Conservation (phyloP, 2,797 vertebrate species). For the Choloepus didactylus region DNA sequence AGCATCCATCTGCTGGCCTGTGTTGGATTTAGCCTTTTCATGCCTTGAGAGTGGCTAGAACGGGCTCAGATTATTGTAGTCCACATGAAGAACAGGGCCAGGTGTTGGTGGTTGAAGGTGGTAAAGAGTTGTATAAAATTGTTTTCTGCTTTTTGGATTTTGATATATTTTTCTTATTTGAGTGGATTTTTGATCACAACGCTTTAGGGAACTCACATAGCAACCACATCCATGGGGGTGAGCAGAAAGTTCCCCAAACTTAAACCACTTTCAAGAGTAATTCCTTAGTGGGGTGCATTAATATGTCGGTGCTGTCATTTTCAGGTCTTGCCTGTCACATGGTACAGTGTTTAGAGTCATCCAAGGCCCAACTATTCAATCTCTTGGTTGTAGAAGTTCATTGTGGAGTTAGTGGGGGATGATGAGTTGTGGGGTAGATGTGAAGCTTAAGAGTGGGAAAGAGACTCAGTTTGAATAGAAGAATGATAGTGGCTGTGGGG, state of each 20-base stretch:
- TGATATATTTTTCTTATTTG: background rate
- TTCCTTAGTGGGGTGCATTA: background rate
- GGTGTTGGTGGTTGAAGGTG: background rate
- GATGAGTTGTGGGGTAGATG: background rate
- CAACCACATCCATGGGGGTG: background rate
- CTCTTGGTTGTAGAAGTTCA: background rate
- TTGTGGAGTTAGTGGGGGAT: background rate
- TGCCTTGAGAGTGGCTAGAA: background rate
- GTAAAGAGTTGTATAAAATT: background rate
- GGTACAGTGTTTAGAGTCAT: background rate
- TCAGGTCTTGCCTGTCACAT: background rate
- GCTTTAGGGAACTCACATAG: background rate
- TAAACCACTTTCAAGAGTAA: background rate
- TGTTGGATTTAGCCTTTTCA: background rate
- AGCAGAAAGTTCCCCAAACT: background rate
- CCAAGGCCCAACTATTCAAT: background rate
- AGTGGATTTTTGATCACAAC: background rate
- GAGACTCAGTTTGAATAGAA: background rate
- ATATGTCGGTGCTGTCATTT: background rate
- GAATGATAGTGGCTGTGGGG: background rate
- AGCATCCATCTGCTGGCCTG: background rate
- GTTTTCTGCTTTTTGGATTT: background rate
- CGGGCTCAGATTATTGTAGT: background rate
- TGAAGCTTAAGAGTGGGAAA: background rate
- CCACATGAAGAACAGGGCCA: background rate